Base-by-base conservation (phyloP, 2,113 vertebrate species). In the Tichodroma muraria region DNA sequence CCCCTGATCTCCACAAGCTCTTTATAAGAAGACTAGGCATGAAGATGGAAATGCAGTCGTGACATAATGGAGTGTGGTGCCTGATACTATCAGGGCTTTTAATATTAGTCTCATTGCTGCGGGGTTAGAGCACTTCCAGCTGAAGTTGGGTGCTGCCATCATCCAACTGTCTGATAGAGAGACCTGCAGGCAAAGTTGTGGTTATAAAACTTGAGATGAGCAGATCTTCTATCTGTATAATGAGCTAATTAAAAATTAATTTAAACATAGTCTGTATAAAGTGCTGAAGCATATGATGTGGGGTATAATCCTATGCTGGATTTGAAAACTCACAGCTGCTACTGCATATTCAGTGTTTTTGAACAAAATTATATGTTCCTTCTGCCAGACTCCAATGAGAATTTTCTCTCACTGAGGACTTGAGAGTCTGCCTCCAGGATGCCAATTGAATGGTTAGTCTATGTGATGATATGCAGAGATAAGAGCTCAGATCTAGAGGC, bases 231-330 rank as follows among this genome's bases (percentile, higher is more conserved):
- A 97, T 91, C 95, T 90, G 78, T 95, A 88, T 85, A 96, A 96
- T 90, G 47, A 96, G 73, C 44, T 96, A 94, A 96, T 96, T 97
- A 97, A 96, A 97, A 95, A 95, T 89, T 95, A 96, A 94, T 95
- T 93, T 96, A 94, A 95, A 85, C 75, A 50, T 73, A 94, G 94
- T 88, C 93, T 95, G 66, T 93, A 85, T 88, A 90, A 95, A 90
- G 64, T 91, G 89, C 91, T 96, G 88, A 93, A 91, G 76, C 83
- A 85, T 94, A 86, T 75, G 70, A 92, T 93, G 78, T 89, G 78
- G 78, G 61, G 65, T 89, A 94, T 85, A 95, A 94, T 88, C 93
- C 91, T 88, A 45, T 70, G 59, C 89, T 80, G 82, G 87, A 88
- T 92, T 96, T 95, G 89, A 91, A 89, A 95, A 78, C 60, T 85